Base-by-base conservation (phyloP, 1,140 invertebrate species). In the Brachionus plicatilis region DNA sequence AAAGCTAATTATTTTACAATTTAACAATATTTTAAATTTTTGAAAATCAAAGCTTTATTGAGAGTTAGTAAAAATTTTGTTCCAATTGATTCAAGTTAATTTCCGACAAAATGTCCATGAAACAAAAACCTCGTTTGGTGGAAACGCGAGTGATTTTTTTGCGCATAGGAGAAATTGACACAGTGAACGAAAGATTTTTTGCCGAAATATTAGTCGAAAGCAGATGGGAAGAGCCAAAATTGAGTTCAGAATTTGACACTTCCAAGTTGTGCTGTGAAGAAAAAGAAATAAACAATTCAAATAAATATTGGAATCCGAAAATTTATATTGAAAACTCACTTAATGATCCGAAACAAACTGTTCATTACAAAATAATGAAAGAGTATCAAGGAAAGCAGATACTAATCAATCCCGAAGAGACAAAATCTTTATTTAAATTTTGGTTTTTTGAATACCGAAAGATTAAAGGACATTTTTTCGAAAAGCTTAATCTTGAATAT, bases 121-220 rank as follows among this genome's bases (percentile, higher is more conserved):
- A 20, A 24, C 53, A 60, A 20, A 60, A 60, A 5, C 53, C 53
- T 20, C 53, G 53, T 24, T 60, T 17, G 53, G 53, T 60, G n/a
- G 53, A 60, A 20, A 60, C 53, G 1, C 47, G 78, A 12, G 53
- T 83, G 1, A 68, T 68, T 27, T 85, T 85, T 60, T 27, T 86
- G 24, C 84, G 84, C 47, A 82, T 85, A 14, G 85, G 85, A 27
- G 85, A 85, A 70, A 83, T 85, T 68, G 82, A 86, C 41, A 85
- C 85, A 14, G 70, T 86, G 27, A 84, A 85, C 20, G 85, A 85
- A 5, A 68, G 79, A 37, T 85, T 68, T 72, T 47, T 84, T 45
- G 85, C 85, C 0, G 85, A 85, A 65, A 76, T 85, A n/a, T 66
- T 85, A 17, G 50, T 85, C n/a, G 56, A 84, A 53, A 70, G 56